Percentiles rank a stretch among this genome's conserved stretches.
These are phyloP conservation scores for Rutilus rutilus DNA, from an alignment of 2,113 vertebrate genomes.

Conservation along the genomic window DNA sequence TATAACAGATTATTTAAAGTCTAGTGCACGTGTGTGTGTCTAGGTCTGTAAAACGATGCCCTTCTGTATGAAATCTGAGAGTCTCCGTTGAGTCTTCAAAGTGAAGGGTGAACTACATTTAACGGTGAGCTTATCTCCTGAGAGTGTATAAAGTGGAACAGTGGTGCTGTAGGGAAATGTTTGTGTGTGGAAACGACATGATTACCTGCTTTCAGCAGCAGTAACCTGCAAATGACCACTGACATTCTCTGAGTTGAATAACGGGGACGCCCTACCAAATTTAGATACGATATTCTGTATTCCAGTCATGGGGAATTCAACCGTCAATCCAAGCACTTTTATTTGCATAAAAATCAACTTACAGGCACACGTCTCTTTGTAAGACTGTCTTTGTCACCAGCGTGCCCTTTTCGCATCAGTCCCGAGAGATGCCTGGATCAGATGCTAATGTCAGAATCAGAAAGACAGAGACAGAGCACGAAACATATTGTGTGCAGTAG, in stretches of 20 bases:
- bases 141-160: constrained; percentile 65
- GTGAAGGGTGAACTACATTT: constrained; percentile 69
- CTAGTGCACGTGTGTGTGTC: no score
- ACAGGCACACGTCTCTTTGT: neutral
- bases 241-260: neutral
- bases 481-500: constrained; percentile 25
- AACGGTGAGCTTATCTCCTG: constrained; percentile 59
- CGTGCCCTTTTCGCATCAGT: neutral
- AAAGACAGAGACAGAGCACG: neutral
- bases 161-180: constrained; percentile 53
- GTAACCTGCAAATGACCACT: neutral
- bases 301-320: constrained; percentile 19
- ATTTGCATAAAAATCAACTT: constrained; percentile 17
- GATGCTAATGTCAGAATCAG: constrained; percentile 8
- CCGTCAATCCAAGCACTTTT: neutral
- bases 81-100: constrained; percentile 49
- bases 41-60: constrained; percentile 1
- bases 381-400: neutral
- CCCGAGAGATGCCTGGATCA: neutral
- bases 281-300: constrained; percentile 9
- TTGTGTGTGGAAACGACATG: constrained; percentile 50
- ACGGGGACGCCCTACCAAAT: neutral
- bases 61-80: constrained; percentile 38
- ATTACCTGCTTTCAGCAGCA: constrained; percentile 49
- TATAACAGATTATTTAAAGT: neutral